Conservation (phyloP, 2,113 vertebrate genomes). For the Alectura lathami region DNA sequence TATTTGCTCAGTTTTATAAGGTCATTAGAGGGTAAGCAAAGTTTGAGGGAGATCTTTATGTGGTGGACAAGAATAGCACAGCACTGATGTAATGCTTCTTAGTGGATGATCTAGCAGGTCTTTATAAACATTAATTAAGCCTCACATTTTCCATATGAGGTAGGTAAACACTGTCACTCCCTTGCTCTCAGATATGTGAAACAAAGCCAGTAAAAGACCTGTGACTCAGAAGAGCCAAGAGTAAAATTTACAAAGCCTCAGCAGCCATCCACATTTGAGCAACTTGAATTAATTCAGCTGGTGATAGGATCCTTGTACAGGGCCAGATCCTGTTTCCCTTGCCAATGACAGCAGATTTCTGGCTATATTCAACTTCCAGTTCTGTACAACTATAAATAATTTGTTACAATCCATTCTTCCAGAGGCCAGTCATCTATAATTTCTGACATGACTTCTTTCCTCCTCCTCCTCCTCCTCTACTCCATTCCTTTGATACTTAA, state of each 20-base stretch:
- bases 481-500: conserved; percentile 26
- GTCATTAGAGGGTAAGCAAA: conserved; percentile 22
- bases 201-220: conserved; percentile 5
- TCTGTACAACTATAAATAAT: conserved; percentile 39
- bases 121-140: conserved; percentile 42
- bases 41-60: not conserved
- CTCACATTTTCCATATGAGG: conserved; percentile 38
- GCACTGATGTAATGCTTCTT: conserved; percentile 31
- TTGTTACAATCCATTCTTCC: conserved; percentile 8
- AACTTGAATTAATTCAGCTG: not conserved
- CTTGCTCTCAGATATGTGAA: conserved; percentile 15
- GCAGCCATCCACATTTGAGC: not conserved
- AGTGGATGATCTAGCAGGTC: conserved; percentile 5
- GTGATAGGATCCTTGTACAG: not conserved
- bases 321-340: not conserved
- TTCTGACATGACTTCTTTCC: conserved; percentile 3
- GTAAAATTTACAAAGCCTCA: not conserved
- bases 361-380: conserved; percentile 19
- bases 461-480: not conserved
- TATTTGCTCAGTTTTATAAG: not conserved
- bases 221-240: conserved; percentile 51
- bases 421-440: not conserved
- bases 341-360: conserved; percentile 13
- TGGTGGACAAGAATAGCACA: not conserved
- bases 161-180: conserved; percentile 40